These are phyloP conservation scores for Thaleichthys pacificus DNA, from an alignment of 2,797 vertebrate genomes.

Conservation along the genomic window DNA sequence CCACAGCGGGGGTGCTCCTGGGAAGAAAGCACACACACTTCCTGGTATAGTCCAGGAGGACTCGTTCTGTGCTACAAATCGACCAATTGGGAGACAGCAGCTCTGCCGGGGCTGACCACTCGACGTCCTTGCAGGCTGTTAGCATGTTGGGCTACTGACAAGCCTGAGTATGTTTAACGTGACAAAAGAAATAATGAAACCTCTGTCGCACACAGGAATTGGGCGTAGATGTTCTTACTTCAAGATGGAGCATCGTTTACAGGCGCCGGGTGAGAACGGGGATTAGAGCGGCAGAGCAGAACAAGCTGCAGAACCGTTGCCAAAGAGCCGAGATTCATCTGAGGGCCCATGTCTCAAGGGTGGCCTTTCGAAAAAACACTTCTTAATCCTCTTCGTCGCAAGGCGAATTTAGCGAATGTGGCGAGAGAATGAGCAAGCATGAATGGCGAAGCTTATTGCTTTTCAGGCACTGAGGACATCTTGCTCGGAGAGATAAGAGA, in stretches of 20 bases:
- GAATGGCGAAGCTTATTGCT: conserved; percentile 63
- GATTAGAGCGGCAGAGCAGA: conserved; percentile 20
- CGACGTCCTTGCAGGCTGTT: conserved; percentile 19
- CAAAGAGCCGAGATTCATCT: conserved; percentile 39
- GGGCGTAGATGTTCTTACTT: not conserved
- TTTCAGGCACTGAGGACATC: conserved; percentile 57
- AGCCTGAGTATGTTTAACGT: too few relatives aligned
- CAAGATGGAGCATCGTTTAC: conserved; percentile 2
- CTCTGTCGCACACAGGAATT: too few relatives aligned
- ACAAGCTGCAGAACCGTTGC: conserved; percentile 15
- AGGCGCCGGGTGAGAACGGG: conserved; percentile 16
- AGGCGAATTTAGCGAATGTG: conserved; percentile 57
- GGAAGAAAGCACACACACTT: conserved; percentile 49
- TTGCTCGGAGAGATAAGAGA: conserved; percentile 64
- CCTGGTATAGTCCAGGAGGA: conserved; percentile 32
- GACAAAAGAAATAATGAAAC: too few relatives aligned
- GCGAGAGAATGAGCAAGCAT: conserved; percentile 61
- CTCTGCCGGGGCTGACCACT: conserved; percentile 25
- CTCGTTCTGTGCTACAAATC: not conserved
- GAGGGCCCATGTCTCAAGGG: conserved; percentile 31
- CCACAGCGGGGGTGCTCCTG: conserved; percentile 59
- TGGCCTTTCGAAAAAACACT: conserved; percentile 46
- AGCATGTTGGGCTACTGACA: not conserved
- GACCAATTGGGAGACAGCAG: not conserved
- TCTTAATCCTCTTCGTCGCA: conserved; percentile 47